Base-by-base conservation (phyloP, 2,797 vertebrate genomes). In the Emydoidea blandingii region DNA sequence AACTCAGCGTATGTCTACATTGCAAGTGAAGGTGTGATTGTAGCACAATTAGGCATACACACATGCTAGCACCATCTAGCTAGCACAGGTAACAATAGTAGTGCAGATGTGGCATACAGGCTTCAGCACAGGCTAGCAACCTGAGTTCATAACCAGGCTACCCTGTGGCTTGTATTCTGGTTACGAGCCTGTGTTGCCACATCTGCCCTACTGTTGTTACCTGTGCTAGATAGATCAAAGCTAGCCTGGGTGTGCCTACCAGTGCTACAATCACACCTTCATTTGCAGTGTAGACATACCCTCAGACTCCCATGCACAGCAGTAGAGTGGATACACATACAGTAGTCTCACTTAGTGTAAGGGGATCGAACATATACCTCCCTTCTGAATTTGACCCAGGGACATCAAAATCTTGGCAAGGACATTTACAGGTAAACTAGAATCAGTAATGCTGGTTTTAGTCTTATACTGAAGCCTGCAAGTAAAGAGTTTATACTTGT, bases 371-470 rank as follows among this genome's bases (percentile, higher is more conserved):
- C 23, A 27, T 31, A 68, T 21, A 19, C 18, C 18, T 68, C 27
- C 47, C 72, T 81, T 41, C 41, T 81, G 57, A 74, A 86, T 11
- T 74, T 18, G 16, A 62, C 65, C 16, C 19, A 41, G 41, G 29
- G 27, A 8, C 34, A 81, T 78, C 52, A 19, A 90, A 88, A 18
- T 47, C 1, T 0, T 1, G 0, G 83, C n/a, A 5, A 52, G 19
- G 31, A 62, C 59, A 62, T 18, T 34, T 34, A 47, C 44, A 88
- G 90, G 76, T 9, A 96, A 95, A 79, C 47, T 23, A 56, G 12
- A 65, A 19, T 6, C 23, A 79, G 50, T 16, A 49, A 29, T 31
- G 57, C 4, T 15, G 56, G 47, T 53, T 88, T 6, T 56, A 44
- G 5, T 83, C 85, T 65, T 53, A 12, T 53, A 1, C 53, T 56